A percentile compares a stretch with the other conserved stretches of the same genome.
Evolutionary conservation across 2,797 vertebrate genomes (phyloP).

Genomic region (Oreonectes daqikongensis): DNA sequence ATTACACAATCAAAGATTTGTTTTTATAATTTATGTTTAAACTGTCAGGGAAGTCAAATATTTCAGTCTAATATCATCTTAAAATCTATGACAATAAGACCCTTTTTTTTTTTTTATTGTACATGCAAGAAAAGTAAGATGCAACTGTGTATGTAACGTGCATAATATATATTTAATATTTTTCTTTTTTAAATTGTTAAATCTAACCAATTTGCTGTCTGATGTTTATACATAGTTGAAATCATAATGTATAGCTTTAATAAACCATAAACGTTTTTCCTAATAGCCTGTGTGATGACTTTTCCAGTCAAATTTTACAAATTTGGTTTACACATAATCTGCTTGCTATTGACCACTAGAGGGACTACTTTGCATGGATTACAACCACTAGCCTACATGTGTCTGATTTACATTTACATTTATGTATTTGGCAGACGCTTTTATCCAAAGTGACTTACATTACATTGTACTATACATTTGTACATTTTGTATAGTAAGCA

Average conservation of each 20-base stretch:
- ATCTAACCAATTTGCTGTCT: not conserved
- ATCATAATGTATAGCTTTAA: constrained; percentile 19
- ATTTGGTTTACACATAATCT: not conserved
- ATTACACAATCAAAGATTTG: not conserved
- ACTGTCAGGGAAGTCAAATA: not conserved
- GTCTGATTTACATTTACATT: too few species aligned
- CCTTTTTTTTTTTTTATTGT: not conserved
- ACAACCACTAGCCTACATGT: not conserved
- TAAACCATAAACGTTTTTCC: constrained; percentile 8
- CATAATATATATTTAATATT: not conserved
- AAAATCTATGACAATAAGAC: not conserved
- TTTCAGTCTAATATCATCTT: not conserved
- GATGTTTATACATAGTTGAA: not conserved
- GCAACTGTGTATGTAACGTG: not conserved
- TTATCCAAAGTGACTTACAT: too few species aligned
- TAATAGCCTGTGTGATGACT: not conserved
- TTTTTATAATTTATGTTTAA: not conserved
- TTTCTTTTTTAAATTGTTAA: not conserved
- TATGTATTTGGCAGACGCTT: too few species aligned
- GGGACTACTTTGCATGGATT: not conserved
- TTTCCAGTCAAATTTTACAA: not conserved
- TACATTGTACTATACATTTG: too few species aligned
- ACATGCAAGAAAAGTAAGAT: not conserved
- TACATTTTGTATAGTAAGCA: too few species aligned
- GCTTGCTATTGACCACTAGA: not conserved